These are phyloP conservation scores for Columba livia DNA, from an alignment of 2,113 vertebrate species.

Conservation along the genomic window DNA sequence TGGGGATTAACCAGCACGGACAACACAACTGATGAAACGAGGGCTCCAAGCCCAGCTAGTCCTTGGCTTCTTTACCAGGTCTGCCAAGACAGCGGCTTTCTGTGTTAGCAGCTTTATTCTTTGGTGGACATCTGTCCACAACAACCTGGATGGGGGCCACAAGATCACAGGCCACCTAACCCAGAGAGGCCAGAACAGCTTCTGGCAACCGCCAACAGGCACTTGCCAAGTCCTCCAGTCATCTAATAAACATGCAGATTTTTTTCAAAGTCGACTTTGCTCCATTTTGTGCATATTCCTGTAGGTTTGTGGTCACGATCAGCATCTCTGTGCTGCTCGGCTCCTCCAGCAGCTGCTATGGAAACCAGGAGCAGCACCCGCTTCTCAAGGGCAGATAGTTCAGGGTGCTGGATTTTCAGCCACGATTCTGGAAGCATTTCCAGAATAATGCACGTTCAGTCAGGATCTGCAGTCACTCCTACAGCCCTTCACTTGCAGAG, in stretches of 20 bases:
- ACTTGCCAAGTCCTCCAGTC: neutral
- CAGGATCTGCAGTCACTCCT: neutral
- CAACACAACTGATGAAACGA: neutral
- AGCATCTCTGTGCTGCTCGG: neutral
- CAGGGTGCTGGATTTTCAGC: neutral
- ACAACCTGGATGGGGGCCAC: neutral
- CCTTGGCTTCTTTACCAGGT: neutral
- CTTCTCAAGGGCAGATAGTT: neutral
- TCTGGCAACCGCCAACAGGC: neutral
- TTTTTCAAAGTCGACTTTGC: neutral
- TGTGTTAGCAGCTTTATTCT: neutral
- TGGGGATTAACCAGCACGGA: neutral
- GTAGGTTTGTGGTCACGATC: conserved; percentile 45
- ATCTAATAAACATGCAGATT: conserved; percentile 28
- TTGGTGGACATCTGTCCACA: neutral
- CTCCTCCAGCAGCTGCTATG: conserved; percentile 54
- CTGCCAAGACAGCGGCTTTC: neutral
- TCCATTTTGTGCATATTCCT: neutral
- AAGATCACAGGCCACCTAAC: neutral
- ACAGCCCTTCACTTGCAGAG: neutral
- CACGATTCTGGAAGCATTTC: neutral
- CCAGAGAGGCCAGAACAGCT: neutral
- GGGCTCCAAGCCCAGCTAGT: neutral
- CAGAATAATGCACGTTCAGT: fast-evolving
- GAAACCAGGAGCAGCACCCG: conserved; percentile 39